Evolutionary conservation across 2,888 invertebrate genomes (phyloP).

Genomic region (Patella depressa): DNA sequence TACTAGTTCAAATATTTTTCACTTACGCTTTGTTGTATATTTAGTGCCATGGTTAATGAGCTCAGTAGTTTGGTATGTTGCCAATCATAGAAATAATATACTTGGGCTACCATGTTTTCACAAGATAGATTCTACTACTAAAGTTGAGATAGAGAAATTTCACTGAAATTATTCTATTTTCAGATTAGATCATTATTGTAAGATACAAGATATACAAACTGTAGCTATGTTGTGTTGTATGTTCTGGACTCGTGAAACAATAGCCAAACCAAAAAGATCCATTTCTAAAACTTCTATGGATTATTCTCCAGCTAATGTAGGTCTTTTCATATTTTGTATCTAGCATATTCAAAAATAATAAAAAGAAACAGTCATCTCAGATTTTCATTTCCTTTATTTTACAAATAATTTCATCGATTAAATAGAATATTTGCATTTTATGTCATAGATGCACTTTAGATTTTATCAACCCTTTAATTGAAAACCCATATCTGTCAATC

Average conservation of each 20-base stretch:
- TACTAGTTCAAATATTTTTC: too few relatives aligned
- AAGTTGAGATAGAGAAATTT: not conserved
- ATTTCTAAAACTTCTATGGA: conserved; percentile 53
- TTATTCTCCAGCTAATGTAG: conserved; percentile 57
- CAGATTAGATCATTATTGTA: conserved; percentile 72
- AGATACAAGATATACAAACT: conserved; percentile 88
- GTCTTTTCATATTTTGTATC: conserved; percentile 27
- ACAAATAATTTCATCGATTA: too few relatives aligned
- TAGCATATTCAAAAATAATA: too few relatives aligned
- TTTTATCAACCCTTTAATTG: too few relatives aligned
- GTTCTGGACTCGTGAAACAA: conserved; percentile 76
- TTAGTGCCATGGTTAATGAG: too few relatives aligned
- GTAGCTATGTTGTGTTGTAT: conserved; percentile 93
- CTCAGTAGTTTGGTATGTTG: too few relatives aligned
- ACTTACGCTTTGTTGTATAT: too few relatives aligned
- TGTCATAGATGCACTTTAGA: too few relatives aligned
- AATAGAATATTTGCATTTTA: too few relatives aligned
- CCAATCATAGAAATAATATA: not conserved
- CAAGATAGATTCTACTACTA: not conserved
- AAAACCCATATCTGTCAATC: too few relatives aligned
- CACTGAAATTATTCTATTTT: conserved; percentile 12
- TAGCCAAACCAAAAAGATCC: conserved; percentile 41
- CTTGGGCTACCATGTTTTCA: not conserved
- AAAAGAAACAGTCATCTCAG: too few relatives aligned
- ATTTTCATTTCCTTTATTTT: too few relatives aligned